These are phyloP conservation scores for Muraenolepis orangiensis DNA, from an alignment of 2,797 vertebrate species.

Conservation along the genomic window DNA sequence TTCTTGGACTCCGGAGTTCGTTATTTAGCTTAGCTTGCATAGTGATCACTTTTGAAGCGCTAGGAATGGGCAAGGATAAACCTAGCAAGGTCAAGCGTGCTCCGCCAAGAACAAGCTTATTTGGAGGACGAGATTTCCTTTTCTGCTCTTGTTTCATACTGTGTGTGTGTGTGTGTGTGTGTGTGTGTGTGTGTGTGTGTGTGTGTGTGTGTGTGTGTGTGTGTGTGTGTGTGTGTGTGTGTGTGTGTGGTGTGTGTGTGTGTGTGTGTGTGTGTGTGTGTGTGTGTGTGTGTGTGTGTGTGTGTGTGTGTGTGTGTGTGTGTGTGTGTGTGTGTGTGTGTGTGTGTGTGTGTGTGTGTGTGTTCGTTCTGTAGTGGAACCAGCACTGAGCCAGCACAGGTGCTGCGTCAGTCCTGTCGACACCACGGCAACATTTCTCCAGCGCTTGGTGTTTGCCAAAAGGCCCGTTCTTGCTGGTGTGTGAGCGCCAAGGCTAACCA, in stretches of 20 bases:
- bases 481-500: conserved; percentile 48
- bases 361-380: conserved; percentile 12
- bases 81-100: not conserved
- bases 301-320: too few relatives aligned
- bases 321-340: too few relatives aligned
- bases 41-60: not conserved
- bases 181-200: too few relatives aligned
- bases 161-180: too few relatives aligned
- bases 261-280: too few relatives aligned
- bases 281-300: too few relatives aligned
- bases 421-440: conserved; percentile 43
- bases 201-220: too few relatives aligned
- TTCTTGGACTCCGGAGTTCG: too few relatives aligned
- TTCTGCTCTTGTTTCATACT: too few relatives aligned
- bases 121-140: not conserved
- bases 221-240: too few relatives aligned
- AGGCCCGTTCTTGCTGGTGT: conserved; percentile 15
- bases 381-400: conserved; percentile 30
- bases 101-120: not conserved
- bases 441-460: conserved; percentile 16
- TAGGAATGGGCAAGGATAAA: not conserved
- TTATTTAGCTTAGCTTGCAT: not conserved
- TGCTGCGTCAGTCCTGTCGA: conserved; percentile 41
- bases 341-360: too few relatives aligned
- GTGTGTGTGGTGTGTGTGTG: too few relatives aligned